Base-by-base conservation (phyloP, 2,797 vertebrate genomes). In the Sylvilagus floridanus region DNA sequence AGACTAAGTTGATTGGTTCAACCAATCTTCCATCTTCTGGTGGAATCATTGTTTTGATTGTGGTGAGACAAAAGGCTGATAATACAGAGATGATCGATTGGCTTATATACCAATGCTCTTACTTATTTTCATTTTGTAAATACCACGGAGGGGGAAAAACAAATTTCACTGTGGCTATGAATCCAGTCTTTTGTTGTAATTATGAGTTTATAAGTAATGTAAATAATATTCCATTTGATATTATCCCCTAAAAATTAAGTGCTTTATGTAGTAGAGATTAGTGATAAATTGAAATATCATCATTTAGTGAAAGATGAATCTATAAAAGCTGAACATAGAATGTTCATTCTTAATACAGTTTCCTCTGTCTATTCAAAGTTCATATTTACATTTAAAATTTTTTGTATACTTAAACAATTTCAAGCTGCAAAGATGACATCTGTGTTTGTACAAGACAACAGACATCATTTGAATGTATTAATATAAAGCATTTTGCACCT, bases 381-480 rank as follows among this genome's bases (percentile, higher is more conserved):
- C 47, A 76, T 90, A 68, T 97, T 35, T 86, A 13, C 89, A 47
- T 89, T 97, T 60, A 87, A 60, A 92, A 66, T 94, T 94, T 89
- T 47, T 47, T 90, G 76, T 95, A 79, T 97, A 47, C 32, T 97
- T 95, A 97, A 98, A 97, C 26, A 97, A 92, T 42, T 95, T 97
- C 91, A 97, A 96, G 91, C 94, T 97, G 89, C 87, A 97, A 98
- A 96, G 96, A 94, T 91, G 88, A 95, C 94, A 97, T 63, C 97
- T 9, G 13, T 96, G 93, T 97, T 97, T 98, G 89, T 92, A 71
- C 65, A 95, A 91, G 90, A 96, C 81, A 97, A 96, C 66, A 97
- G 95, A 95, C 82, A 94, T 87, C 95, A 83, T 89, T 96, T 95
- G 82, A 97, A 97, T 98, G 96, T 98, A 98, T 98, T 98, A 98